These are phyloP conservation scores for Rissa tridactyla DNA, from an alignment of 2,113 vertebrate species.

Conservation along the genomic window DNA sequence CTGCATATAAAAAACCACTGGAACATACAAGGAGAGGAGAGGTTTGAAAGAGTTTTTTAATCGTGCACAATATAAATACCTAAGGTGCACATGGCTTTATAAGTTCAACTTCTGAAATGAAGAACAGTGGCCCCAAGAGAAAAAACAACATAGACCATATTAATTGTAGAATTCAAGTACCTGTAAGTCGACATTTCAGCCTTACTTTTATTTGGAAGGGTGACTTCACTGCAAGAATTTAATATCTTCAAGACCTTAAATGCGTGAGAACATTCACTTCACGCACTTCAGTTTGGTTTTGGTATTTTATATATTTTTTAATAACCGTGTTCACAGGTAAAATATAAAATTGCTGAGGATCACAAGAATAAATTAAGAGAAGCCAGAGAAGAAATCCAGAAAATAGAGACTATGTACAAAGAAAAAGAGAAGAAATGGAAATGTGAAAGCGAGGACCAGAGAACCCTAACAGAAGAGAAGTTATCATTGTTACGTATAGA, in stretches of 20 bases:
- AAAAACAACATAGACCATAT: neutral
- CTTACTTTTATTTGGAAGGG: neutral
- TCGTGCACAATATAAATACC: neutral
- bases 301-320: neutral
- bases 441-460: neutral
- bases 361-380: constrained; percentile 43
- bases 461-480: constrained; percentile 54
- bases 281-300: neutral
- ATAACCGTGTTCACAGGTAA: constrained; percentile 61
- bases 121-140: neutral
- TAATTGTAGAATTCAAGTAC: neutral
- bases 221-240: neutral
- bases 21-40: neutral
- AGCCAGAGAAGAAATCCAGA: constrained; percentile 65
- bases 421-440: constrained; percentile 73
- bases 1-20: neutral
- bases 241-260: neutral
- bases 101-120: neutral
- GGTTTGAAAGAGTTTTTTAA: neutral
- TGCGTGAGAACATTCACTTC: neutral
- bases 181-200: neutral
- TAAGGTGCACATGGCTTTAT: neutral
- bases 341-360: constrained; percentile 69
- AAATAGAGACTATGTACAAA: constrained; percentile 38
- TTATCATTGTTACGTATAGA: neutral